Evolutionary conservation across 2,113 vertebrate species (phyloP).

Genomic region (Phalacrocorax pelagicus): DNA sequence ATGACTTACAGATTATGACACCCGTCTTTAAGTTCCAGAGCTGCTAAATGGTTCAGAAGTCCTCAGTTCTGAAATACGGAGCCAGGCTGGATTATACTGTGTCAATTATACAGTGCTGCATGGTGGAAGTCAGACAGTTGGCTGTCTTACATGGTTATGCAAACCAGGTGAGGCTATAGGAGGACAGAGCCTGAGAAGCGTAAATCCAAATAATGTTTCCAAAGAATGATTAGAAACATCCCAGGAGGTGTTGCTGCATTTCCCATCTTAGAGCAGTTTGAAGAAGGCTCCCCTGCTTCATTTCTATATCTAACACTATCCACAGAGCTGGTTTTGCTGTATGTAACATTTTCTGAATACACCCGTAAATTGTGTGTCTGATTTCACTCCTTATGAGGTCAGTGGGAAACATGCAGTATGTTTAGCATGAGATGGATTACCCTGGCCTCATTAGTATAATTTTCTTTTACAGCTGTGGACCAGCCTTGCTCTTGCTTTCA

Average conservation of each 20-base stretch:
- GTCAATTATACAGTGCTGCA: rapidly evolving
- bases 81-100: background rate
- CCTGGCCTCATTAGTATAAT: background rate
- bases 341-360: background rate
- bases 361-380: background rate
- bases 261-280: background rate
- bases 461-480: background rate
- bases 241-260: background rate
- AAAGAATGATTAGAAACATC: background rate
- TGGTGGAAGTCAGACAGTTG: background rate
- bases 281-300: background rate
- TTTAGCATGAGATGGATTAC: background rate
- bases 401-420: background rate
- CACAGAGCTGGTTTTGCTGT: background rate
- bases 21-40: background rate
- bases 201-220: background rate
- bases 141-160: rapidly evolving
- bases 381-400: background rate
- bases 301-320: too few species aligned
- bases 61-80: background rate
- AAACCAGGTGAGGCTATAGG: background rate
- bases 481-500: background rate
- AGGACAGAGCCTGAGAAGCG: background rate
- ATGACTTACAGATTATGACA: background rate
- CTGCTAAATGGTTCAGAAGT: background rate